Conservation (phyloP, 2,888 invertebrate species). For the Drepanosiphum platanoidis region DNA sequence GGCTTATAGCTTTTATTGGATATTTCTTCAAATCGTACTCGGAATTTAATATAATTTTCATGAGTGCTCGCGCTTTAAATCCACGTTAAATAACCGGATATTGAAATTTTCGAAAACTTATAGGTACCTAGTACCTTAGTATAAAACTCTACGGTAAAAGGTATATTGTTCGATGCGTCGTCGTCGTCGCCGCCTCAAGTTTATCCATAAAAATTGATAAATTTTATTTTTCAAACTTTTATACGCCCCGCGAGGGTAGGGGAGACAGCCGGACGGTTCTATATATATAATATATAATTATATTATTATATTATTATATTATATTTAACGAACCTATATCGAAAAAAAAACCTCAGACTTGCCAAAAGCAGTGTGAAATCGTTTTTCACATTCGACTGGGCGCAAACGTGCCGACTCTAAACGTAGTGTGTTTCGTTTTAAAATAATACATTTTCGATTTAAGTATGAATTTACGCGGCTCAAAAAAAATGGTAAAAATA, state of each 20-base stretch:
- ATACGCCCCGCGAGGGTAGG: background rate
- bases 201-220: background rate
- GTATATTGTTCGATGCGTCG: slow-evolving; percentile 6
- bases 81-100: slow-evolving; percentile 32
- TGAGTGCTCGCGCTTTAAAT: background rate
- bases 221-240: slow-evolving; percentile 7
- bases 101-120: slow-evolving; percentile 37
- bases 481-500: too few relatives aligned
- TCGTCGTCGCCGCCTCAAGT: background rate
- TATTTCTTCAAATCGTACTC: slow-evolving; percentile 8
- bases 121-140: background rate
- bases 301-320: too few relatives aligned
- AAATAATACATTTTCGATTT: too few relatives aligned
- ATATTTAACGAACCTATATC: too few relatives aligned
- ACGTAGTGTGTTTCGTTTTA: too few relatives aligned
- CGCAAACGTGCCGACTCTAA: too few relatives aligned
- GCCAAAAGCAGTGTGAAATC: too few relatives aligned
- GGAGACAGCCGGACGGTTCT: too few relatives aligned
- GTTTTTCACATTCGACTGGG: too few relatives aligned
- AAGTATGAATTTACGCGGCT: too few relatives aligned
- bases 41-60: slow-evolving; percentile 32
- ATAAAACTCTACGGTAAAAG: slow-evolving; percentile 26
- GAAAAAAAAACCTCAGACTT: too few relatives aligned
- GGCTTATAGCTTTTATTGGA: background rate
- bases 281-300: too few relatives aligned